phyloP scores from a whole-genome alignment of 2,113 vertebrate species.

The Phalacrocorax aristotelis region DNA sequence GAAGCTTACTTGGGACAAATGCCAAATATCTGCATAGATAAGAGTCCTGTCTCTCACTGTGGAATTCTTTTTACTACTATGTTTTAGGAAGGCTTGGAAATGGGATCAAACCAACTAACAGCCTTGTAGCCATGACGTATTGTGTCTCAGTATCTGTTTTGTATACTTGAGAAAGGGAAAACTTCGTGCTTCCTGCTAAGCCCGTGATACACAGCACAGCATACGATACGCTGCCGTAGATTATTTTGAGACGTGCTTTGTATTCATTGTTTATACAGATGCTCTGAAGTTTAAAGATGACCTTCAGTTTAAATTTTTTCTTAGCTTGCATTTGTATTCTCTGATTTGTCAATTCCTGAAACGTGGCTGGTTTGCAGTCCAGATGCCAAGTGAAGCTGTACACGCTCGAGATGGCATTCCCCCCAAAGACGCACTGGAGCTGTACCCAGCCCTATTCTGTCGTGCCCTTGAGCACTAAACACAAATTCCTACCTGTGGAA shows the following conservation, averaged over 20 bases:
- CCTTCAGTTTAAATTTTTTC: background rate
- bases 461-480: background rate
- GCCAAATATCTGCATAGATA: background rate
- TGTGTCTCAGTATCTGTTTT: background rate
- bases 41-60: background rate
- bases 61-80: background rate
- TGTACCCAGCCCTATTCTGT: rapidly evolving
- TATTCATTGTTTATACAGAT: background rate
- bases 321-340: background rate
- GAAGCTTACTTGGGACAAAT: background rate
- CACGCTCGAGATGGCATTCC: background rate
- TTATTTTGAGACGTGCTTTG: background rate
- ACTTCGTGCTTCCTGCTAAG: background rate
- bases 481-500: background rate
- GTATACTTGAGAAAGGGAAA: background rate
- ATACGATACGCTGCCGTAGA: rapidly evolving
- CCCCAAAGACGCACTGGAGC: background rate
- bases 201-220: background rate
- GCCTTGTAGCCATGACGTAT: background rate
- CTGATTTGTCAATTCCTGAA: background rate
- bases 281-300: background rate
- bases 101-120: background rate
- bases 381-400: background rate
- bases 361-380: background rate
- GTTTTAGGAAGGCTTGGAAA: background rate